Percentiles rank a stretch among this genome's conserved stretches.
Evolutionary conservation across 2,888 invertebrate genomes (phyloP).

Genomic region (Artemia sinica): DNA sequence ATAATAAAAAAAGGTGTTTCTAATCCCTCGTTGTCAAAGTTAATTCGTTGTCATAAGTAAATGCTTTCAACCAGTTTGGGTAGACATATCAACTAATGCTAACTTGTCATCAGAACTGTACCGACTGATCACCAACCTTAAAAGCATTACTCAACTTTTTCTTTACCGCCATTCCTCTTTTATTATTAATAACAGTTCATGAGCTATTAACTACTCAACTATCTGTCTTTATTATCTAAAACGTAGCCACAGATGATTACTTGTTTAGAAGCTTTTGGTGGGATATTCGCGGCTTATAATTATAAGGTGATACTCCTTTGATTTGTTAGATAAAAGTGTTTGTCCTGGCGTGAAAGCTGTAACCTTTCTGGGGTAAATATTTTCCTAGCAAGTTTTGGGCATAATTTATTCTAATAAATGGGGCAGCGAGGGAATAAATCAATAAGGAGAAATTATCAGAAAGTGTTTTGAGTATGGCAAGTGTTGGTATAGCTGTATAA

Average conservation of each 20-base stretch:
- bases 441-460: no score
- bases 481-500: no score
- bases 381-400: no score
- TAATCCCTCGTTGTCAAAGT: no score
- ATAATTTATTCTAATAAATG: no score
- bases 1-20: no score
- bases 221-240: neutral
- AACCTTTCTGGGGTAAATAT: no score
- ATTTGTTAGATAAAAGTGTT: constrained; percentile 3
- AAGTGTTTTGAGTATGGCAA: no score
- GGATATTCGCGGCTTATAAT: neutral
- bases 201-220: constrained; percentile 8
- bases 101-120: neutral
- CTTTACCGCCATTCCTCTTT: neutral
- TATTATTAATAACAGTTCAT: constrained; percentile 9
- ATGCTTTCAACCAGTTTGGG: constrained; percentile 13
- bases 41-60: neutral
- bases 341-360: neutral
- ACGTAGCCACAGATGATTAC: constrained; percentile 13
- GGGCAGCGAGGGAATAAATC: no score
- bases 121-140: neutral
- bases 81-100: neutral
- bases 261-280: constrained; percentile 8
- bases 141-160: constrained; percentile 7
- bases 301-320: constrained; percentile 1